Evolutionary conservation across 2,888 invertebrate species (phyloP), one percentile per base, ranked within the genome.

Genomic region (Lepidocyrtinus sp.): DNA sequence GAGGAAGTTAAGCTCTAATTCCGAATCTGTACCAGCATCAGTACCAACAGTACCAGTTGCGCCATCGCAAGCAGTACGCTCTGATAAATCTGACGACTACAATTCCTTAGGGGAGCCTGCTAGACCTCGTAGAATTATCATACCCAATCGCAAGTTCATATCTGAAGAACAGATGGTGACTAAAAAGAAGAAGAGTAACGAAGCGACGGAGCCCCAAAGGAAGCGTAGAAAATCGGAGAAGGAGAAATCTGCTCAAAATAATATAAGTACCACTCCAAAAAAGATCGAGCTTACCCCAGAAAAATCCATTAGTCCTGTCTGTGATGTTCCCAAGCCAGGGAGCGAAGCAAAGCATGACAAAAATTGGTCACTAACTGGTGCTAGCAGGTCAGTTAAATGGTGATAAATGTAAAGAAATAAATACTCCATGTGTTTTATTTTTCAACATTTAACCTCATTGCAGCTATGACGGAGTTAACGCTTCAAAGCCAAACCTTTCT

Each of bases 111-210:
- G n/a, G n/a, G n/a, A n/a, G n/a, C n/a, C n/a, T n/a, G n/a, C n/a
- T n/a, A n/a, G 77, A 9, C 74, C 82, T n/a, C 74, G 74, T 36
- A 55, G 82, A 45, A 63, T 70, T 22, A 82, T 82, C 12, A 82
- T 67, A 27, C 82, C 82, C 2, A 82, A 82, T 26, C 63, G 74
- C 17, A 77, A 75, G 21, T 82, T 77, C 61, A 12, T 73, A 0
- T 65, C 72, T 24, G 67, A 70, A 17, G 46, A 70, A 0, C 67
- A 19, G 9, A 65, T 65, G 24, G 73, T 46, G 63, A 5, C 12
- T 1, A 19, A 26, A 1, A 5, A 25, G 3, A 71, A 71, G 62
- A 46, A 72, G 26, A n/a, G 25, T 63, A 1, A n/a, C 1, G 67
- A 71, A 65, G 12, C 15, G 21, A 25, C 17, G 1, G 75, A 71